Conservation (phyloP, 2,113 vertebrate species). For the Callipepla squamata region DNA sequence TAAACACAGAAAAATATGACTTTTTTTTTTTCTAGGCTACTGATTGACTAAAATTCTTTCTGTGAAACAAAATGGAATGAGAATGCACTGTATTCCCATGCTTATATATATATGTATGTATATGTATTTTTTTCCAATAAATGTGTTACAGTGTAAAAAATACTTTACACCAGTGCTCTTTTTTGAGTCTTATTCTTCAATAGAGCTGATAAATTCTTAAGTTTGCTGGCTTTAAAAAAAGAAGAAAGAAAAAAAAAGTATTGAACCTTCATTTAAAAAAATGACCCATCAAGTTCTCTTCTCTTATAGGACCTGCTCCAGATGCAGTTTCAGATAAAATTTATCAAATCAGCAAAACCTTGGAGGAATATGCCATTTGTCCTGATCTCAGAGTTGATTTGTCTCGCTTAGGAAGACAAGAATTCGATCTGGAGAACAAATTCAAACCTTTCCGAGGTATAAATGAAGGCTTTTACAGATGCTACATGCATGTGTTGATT, state of each 20-base stretch:
- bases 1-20: not conserved
- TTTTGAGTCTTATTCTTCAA: not conserved
- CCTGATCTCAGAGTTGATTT: constrained; percentile 94
- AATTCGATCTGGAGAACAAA: constrained; percentile 99
- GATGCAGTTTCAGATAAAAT: constrained; percentile 95
- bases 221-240: too few species aligned
- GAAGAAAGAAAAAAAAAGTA: too few species aligned
- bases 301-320: constrained; percentile 88
- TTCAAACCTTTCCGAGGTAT: constrained; percentile 99
- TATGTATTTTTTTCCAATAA: not conserved
- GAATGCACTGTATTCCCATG: not conserved
- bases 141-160: not conserved
- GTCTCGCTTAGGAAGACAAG: constrained; percentile 93
- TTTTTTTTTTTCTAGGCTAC: not conserved
- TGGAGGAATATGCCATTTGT: constrained; percentile 97
- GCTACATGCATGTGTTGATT: not conserved
- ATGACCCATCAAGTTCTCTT: not conserved
- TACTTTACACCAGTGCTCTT: not conserved
- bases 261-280: not conserved
- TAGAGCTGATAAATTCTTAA: not conserved
- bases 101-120: not conserved
- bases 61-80: not conserved
- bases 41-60: not conserved
- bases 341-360: constrained; percentile 94
- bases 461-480: not conserved